Conservation (phyloP, 1,140 invertebrate genomes). For the Prorops nasuta region DNA sequence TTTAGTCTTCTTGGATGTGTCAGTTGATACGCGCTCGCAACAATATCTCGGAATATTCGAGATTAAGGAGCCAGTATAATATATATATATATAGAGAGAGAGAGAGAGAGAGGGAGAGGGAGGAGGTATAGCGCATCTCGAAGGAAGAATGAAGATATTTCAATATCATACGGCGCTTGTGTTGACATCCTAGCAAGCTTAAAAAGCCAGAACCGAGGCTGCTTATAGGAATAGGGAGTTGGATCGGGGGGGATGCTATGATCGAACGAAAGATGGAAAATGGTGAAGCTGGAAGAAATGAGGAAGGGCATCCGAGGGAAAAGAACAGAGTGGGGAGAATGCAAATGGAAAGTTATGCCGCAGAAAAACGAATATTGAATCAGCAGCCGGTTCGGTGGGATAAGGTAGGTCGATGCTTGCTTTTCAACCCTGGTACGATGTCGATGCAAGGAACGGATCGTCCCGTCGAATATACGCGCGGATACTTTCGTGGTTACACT, state of each 20-base stretch:
- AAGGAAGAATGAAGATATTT: conserved; percentile 38
- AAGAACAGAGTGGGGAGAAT: conserved; percentile 37
- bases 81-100: too few relatives aligned
- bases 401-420: conserved; percentile 36
- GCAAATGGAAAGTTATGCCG: conserved; percentile 56
- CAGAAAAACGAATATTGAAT: conserved; percentile 55
- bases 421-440: conserved; percentile 44
- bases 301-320: conserved; percentile 27
- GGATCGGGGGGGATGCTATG: conserved; percentile 21
- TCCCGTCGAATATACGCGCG: conserved; percentile 23
- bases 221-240: conserved; percentile 26
- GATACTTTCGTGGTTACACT: conserved; percentile 21
- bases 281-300: conserved; percentile 21
- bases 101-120: too few relatives aligned
- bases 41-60: too few relatives aligned
- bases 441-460: conserved; percentile 38
- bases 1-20: too few relatives aligned
- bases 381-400: conserved; percentile 34
- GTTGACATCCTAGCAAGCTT: conserved; percentile 33
- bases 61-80: too few relatives aligned
- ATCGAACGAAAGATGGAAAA: conserved; percentile 12
- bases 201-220: conserved; percentile 13
- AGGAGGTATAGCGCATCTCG: too few relatives aligned
- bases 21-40: too few relatives aligned
- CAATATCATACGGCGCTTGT: conserved; percentile 42